Percentiles rank a stretch among this genome's conserved stretches.
Conservation (phyloP, 2,888 invertebrate genomes). For the Dolichopus griseipennis region DNA sequence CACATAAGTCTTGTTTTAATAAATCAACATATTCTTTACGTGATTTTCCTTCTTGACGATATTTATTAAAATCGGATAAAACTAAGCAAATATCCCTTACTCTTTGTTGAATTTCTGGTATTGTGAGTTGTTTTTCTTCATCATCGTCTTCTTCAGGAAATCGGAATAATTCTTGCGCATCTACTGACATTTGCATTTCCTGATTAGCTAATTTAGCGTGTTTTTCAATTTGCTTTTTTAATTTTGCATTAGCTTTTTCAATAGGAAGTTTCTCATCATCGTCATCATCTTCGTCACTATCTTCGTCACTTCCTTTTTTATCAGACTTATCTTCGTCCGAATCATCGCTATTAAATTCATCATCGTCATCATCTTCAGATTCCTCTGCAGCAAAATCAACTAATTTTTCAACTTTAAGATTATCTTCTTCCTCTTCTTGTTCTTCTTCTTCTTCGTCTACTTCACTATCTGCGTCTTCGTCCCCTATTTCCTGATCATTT, state of each 20-base stretch:
- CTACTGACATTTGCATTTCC: constrained; percentile 73
- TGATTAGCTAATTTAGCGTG: constrained; percentile 66
- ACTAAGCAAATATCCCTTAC: constrained; percentile 79
- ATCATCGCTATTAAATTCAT: constrained; percentile 32
- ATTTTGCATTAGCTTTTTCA: constrained; percentile 70
- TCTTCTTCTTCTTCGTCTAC: constrained; percentile 31
- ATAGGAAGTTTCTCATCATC: constrained; percentile 72
- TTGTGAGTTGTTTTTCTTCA: constrained; percentile 60
- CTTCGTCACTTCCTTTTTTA: constrained; percentile 38
- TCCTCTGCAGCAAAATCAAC: constrained; percentile 33
- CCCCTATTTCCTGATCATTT: constrained; percentile 20
- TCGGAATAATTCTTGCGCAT: constrained; percentile 64
- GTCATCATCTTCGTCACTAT: constrained; percentile 36
- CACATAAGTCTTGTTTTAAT: constrained; percentile 75
- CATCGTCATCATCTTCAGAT: constrained; percentile 45
- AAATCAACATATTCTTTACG: constrained; percentile 75
- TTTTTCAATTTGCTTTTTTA: constrained; percentile 62
- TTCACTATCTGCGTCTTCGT: constrained; percentile 26
- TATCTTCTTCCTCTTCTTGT: constrained; percentile 29
- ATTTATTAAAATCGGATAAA: constrained; percentile 65
- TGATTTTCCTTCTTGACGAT: constrained; percentile 59
- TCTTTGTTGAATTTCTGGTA: constrained; percentile 79
- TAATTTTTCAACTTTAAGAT: constrained; percentile 33
- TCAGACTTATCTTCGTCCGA: constrained; percentile 43
- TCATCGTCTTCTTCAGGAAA: constrained; percentile 68